Base-by-base conservation (phyloP, 2,113 vertebrate genomes). In the Spheniscus mendiculus region DNA sequence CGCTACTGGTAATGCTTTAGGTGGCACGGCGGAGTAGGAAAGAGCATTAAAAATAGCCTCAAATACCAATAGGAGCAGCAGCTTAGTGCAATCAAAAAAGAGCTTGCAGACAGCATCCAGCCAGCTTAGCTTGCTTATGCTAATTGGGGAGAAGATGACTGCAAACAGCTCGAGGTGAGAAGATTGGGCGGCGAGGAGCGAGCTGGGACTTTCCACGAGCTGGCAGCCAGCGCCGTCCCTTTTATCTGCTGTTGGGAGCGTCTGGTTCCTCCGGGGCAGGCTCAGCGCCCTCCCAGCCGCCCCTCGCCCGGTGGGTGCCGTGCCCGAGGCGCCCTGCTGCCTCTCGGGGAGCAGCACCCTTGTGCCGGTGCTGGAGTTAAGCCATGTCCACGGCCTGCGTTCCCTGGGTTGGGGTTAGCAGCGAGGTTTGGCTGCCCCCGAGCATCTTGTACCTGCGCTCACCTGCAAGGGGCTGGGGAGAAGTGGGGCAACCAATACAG, bases 101-200 rank as follows among this genome's bases (percentile, higher is more conserved):
- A 81, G 69, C 67, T 69, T 0, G 70, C 40, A 40, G 93, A 12
- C 42, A 45, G 90, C 84, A 27, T 0, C 2, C 19, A 72, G 52
- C 29, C 69, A 11, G 81, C 55, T 55, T 15, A 42, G 83, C 90
- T 90, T 32, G 83, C 74, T 67, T 17, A 29, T 80, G 86, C 10
- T 86, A 26, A 86, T 53, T 1, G 20, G 6, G 56, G 61, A 90
- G 62, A 45, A 59, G 67, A 15, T 0, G 36, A 49, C 15, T 32
- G 95, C 86, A 83, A 88, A 90, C 74, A 86, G 95, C 95, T 94
- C 32, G 42, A 59, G 89, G 91, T 83, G 86, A 90, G 89, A 61
- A 59, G 83, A 80, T 21, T 0, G 55, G 55, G 55, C 0, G 4
- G 26, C 0, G 7, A 76, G 85, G 76, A 81, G 74, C 1, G 4